Conservation (phyloP, 2,888 invertebrate species). For the Dascillus cervinus region DNA sequence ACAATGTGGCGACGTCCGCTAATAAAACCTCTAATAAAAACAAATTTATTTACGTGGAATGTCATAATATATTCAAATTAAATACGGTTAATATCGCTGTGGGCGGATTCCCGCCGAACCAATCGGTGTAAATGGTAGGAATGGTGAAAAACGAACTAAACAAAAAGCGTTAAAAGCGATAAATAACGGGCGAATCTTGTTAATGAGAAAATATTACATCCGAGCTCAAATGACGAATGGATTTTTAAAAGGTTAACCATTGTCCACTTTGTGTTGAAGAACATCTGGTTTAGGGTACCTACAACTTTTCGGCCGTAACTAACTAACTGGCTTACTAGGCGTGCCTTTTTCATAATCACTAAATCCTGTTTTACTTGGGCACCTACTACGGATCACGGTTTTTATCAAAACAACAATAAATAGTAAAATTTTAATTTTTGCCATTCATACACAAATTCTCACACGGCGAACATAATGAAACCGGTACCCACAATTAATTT, state of each 20-base stretch:
- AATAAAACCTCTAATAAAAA: slow-evolving; percentile 28
- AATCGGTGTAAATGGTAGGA: slow-evolving; percentile 11
- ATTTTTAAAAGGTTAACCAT: slow-evolving; percentile 25
- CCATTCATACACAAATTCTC: too few species aligned
- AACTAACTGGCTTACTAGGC: too few species aligned
- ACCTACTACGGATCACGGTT: too few species aligned
- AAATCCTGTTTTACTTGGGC: too few species aligned
- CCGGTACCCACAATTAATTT: too few species aligned
- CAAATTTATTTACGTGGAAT: slow-evolving; percentile 31
- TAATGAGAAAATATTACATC: slow-evolving; percentile 38
- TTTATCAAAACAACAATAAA: too few species aligned
- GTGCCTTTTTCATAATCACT: too few species aligned
- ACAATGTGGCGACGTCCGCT: slow-evolving; percentile 27
- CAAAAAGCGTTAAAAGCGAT: slow-evolving; percentile 25
- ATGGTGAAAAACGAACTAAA: slow-evolving; percentile 17
- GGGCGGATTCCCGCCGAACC: slow-evolving; percentile 12
- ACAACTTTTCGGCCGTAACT: slow-evolving; percentile 7
- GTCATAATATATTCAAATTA: slow-evolving; percentile 42
- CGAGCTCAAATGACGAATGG: slow-evolving; percentile 29
- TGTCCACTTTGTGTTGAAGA: slow-evolving; percentile 15
- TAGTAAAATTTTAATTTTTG: too few species aligned
- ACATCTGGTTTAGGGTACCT: slow-evolving; percentile 19
- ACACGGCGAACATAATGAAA: too few species aligned
- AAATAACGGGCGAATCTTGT: slow-evolving; percentile 33
- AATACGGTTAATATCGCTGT: slow-evolving; percentile 21